phyloP scores from a whole-genome alignment of 1,140 invertebrate genomes.

The Agrypnia vestita region DNA sequence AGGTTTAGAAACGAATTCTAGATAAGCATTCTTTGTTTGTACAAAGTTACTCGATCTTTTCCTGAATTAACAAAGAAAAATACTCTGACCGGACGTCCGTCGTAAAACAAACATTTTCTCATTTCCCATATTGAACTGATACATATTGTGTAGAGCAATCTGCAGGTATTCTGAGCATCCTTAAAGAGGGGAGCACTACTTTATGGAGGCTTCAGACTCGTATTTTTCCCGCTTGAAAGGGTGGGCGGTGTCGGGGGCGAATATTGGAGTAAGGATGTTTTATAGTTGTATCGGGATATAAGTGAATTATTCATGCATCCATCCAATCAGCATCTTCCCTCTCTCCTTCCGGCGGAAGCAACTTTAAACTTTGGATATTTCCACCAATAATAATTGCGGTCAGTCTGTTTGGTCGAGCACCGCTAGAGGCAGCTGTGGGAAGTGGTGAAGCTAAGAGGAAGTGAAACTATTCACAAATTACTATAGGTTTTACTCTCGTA shows the following conservation, averaged over 20 bases:
- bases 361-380: constrained; percentile 59
- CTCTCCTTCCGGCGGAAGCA: constrained; percentile 25
- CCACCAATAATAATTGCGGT: constrained; percentile 36
- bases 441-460: background rate
- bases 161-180: constrained; percentile 47
- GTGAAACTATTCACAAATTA: background rate
- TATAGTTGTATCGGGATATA: constrained; percentile 58
- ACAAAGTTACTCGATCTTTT: constrained; percentile 38
- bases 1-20: background rate
- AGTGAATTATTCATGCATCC: constrained; percentile 62
- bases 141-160: constrained; percentile 46
- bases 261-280: constrained; percentile 50
- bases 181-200: constrained; percentile 48
- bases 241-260: background rate
- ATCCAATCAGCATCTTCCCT: constrained; percentile 57
- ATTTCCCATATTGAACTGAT: constrained; percentile 45
- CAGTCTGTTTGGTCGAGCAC: constrained; percentile 21
- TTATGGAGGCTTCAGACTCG: constrained; percentile 59
- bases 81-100: constrained; percentile 29
- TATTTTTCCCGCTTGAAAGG: constrained; percentile 36
- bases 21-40: constrained; percentile 34
- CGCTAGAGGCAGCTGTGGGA: background rate
- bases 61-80: constrained; percentile 43
- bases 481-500: too few species aligned
- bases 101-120: constrained; percentile 41